Percentiles rank a stretch among this genome's conserved stretches.
Conservation (phyloP, 2,797 vertebrate species). For the Eulemur mongoz region DNA sequence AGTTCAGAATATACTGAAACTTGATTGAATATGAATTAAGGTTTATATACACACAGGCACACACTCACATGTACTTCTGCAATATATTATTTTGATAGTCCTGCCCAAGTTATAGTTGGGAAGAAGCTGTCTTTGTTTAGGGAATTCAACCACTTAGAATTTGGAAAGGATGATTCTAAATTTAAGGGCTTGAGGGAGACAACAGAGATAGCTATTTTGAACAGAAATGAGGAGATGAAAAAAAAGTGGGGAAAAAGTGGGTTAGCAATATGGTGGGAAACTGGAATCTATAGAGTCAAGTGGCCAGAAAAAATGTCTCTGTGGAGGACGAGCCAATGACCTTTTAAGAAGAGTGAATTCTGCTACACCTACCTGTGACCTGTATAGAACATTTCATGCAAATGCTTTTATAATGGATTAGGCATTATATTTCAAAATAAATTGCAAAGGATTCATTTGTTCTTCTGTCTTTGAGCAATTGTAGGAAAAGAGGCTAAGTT, state of each 20-base stretch:
- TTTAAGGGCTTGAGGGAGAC: neutral
- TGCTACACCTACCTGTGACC: fast-evolving
- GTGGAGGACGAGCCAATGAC: neutral
- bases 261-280: neutral
- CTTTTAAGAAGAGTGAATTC: neutral
- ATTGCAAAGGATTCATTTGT: neutral
- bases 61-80: neutral
- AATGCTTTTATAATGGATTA: neutral
- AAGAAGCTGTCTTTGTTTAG: neutral
- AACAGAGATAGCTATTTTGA: neutral
- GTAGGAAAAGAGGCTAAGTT: neutral
- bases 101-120: neutral
- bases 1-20: neutral
- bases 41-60: neutral
- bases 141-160: neutral
- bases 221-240: neutral
- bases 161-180: neutral
- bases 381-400: neutral
- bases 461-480: neutral
- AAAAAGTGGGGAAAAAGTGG: neutral
- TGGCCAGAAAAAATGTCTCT: neutral
- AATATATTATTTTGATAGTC: neutral
- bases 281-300: no score
- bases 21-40: neutral
- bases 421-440: neutral